Evolutionary conservation across 2,888 invertebrate genomes (phyloP), one percentile per base, ranked within the genome.

Genomic region (Liodrosophila aerea): DNA sequence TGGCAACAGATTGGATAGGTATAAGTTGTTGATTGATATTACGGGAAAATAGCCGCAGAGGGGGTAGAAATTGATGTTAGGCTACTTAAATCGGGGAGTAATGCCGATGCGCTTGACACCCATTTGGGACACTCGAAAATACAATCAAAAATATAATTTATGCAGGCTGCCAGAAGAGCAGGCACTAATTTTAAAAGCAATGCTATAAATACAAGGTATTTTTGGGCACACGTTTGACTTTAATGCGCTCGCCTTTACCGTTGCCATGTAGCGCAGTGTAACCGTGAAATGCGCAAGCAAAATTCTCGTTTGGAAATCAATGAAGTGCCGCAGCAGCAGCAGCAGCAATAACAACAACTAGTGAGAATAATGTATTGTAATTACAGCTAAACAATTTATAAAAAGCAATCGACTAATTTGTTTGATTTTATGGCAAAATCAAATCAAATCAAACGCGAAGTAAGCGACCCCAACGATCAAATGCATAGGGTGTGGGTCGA

Each of bases 401-500:
- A 49, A 52, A 16, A 56, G 51, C 64, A 61, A 64, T 61, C 52
- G 49, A 66, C 67, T 81, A 81, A 84, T 84, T 81, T 81, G 77
- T 67, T 73, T 81, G 47, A 77, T 61, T 65, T 84, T 81, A 81
- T 81, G 80, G 80, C 63, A 73, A 82, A 78, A 76, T 66, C 64
- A 67, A 73, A 73, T 80, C 74, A 64, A 80, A 67, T 80, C 74
- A 64, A 80, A 67, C 70, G 69, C 69, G 56, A 69, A 71, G 49
- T 40, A 73, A 73, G 16, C 63, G 70, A 61, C 59, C 68, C 69
- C 66, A 64, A 29, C 53, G 64, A 61, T 40, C 57, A 71, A 59
- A 64, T 45, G 41, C 62, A 45, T 33, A 59, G 50, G 60, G 64
- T 69, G 83, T 80, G 80, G 80, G 76, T 34, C 53, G n/a, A n/a